These are phyloP conservation scores for Trachymyrmex septentrionalis DNA, from an alignment of 1,140 invertebrate species.

Conservation along the genomic window DNA sequence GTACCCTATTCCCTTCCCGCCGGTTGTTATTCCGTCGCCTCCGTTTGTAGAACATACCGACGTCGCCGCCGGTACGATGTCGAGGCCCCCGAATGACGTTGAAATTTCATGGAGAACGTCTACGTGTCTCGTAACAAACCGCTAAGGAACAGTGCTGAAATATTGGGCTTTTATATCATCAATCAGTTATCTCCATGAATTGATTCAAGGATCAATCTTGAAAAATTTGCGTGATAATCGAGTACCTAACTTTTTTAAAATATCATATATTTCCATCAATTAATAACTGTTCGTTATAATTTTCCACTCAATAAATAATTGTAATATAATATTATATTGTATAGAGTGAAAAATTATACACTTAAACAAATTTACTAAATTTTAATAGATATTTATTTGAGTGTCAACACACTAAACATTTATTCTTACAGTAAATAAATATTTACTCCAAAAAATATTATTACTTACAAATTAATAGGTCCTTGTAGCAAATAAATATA, in stretches of 20 bases:
- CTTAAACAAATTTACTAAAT: too few species aligned
- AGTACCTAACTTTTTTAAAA: background rate
- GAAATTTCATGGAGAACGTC: slow-evolving; percentile 61
- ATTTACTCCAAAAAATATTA: too few species aligned
- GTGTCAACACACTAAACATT: too few species aligned
- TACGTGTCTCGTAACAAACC: slow-evolving; percentile 42
- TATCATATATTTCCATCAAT: too few species aligned
- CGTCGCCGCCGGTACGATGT: background rate
- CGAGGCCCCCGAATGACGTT: slow-evolving; percentile 15
- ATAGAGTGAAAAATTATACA: too few species aligned
- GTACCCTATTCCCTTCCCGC: slow-evolving; percentile 25
- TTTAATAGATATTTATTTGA: too few species aligned
- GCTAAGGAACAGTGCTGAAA: background rate
- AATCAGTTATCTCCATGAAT: slow-evolving; percentile 5
- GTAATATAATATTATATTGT: too few species aligned
- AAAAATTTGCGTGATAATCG: background rate
- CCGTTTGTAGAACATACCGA: slow-evolving; percentile 48
- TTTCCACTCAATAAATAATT: too few species aligned
- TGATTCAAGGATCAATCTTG: slow-evolving; percentile 37
- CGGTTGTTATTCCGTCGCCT: slow-evolving; percentile 28
- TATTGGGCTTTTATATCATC: slow-evolving; percentile 37
- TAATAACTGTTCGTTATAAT: too few species aligned
- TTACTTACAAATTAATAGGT: too few species aligned
- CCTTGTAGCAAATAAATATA: too few species aligned
- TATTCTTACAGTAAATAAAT: too few species aligned